These are phyloP conservation scores for Cygnus atratus DNA, from an alignment of 2,113 vertebrate genomes.

Conservation along the genomic window DNA sequence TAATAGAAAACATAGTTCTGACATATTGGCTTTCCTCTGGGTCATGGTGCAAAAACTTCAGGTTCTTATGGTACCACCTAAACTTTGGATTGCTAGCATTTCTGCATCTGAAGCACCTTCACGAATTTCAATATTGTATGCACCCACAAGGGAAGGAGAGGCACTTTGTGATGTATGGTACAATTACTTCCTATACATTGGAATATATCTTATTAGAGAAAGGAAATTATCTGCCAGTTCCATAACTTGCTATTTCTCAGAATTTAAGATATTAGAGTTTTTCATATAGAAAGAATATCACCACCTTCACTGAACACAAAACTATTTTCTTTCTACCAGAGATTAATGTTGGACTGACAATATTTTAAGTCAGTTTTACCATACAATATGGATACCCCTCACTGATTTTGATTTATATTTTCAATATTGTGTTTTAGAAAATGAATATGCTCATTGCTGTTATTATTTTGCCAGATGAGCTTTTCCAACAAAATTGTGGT, in stretches of 20 bases:
- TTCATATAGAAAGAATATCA: neutral
- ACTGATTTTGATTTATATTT: slow-evolving; percentile 18
- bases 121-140: neutral
- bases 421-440: slow-evolving; percentile 41
- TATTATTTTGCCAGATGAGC: slow-evolving; percentile 12
- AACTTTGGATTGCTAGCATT: neutral
- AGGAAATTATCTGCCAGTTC: neutral
- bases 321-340: neutral
- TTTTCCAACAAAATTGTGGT: slow-evolving; percentile 15
- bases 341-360: neutral
- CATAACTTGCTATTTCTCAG: neutral
- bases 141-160: neutral
- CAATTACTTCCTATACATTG: neutral
- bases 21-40: neutral
- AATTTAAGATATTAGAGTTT: neutral
- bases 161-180: neutral
- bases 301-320: neutral
- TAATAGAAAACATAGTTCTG: neutral
- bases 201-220: neutral
- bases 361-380: neutral
- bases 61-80: too few relatives aligned
- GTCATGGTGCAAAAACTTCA: neutral
- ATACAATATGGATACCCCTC: neutral
- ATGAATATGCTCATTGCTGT: neutral
- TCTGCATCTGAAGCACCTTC: neutral